A percentile compares a stretch with the other conserved stretches of the same genome.
Evolutionary conservation across 2,888 invertebrate species (phyloP).

Genomic region (Caenorhabditis sp.): DNA sequence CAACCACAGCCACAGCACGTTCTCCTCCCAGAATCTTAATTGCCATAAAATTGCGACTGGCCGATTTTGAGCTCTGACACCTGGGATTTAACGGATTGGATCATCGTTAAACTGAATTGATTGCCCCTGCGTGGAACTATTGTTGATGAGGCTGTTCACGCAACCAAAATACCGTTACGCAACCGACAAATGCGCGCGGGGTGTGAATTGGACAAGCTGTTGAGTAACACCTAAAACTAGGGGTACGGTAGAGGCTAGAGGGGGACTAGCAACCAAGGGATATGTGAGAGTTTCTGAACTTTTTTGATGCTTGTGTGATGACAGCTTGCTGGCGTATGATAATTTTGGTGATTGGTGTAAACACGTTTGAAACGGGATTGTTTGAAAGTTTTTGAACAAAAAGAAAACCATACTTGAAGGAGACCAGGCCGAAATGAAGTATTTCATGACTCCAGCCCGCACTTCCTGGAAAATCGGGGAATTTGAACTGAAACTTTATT

Average conservation of each 20-base stretch:
- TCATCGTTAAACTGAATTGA: constrained; percentile 56
- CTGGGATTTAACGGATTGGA: constrained; percentile 36
- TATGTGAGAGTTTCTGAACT: too few species aligned
- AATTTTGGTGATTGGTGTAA: too few species aligned
- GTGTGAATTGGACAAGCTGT: constrained; percentile 35
- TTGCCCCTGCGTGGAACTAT: constrained; percentile 43
- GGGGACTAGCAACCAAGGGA: not conserved
- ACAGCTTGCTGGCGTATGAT: too few species aligned
- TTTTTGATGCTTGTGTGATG: too few species aligned
- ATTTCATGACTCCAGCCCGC: too few species aligned
- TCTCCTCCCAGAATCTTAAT: constrained; percentile 19
- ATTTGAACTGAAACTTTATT: too few species aligned
- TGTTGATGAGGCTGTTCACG: constrained; percentile 33
- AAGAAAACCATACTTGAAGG: too few species aligned
- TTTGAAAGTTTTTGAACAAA: too few species aligned
- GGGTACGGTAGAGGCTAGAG: not conserved
- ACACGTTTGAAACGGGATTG: too few species aligned
- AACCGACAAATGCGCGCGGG: constrained; percentile 19
- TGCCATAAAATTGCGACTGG: constrained; percentile 43
- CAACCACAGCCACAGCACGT: constrained; percentile 1
- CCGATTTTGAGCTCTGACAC: constrained; percentile 35
- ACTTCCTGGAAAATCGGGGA: too few species aligned
- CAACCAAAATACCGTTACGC: constrained; percentile 41
- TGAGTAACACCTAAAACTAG: not conserved
- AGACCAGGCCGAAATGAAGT: too few species aligned